phyloP scores from a whole-genome alignment of 2,888 invertebrate species.

The Papilio gigon region DNA sequence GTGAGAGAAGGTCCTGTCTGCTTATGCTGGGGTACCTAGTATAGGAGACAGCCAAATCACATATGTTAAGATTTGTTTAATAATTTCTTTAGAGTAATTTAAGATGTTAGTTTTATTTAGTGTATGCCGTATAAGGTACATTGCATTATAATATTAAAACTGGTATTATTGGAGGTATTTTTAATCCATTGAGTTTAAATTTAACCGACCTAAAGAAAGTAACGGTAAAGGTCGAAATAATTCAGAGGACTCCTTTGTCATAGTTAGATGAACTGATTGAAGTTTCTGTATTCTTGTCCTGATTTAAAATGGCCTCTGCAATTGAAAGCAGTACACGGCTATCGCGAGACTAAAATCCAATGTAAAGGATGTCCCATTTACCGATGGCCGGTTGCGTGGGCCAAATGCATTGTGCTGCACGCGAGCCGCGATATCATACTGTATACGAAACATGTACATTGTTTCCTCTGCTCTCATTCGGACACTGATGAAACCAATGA shows the following conservation, averaged over 20 bases:
- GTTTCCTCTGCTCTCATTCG: constrained; percentile 24
- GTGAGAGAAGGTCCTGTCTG: too few relatives aligned
- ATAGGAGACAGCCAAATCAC: too few relatives aligned
- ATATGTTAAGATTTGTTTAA: too few relatives aligned
- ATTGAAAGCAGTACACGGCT: constrained; percentile 16
- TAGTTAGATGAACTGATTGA: neutral
- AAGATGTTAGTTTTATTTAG: too few relatives aligned
- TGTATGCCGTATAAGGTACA: too few relatives aligned
- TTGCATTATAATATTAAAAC: too few relatives aligned
- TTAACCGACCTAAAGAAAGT: too few relatives aligned
- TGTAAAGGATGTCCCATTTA: constrained; percentile 36
- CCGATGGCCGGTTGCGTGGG: constrained; percentile 32
- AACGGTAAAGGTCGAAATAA: too few relatives aligned
- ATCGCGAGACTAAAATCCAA: constrained; percentile 11
- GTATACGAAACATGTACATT: constrained; percentile 17
- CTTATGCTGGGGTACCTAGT: too few relatives aligned
- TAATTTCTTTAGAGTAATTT: too few relatives aligned
- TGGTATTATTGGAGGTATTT: too few relatives aligned
- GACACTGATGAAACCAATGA: constrained; percentile 7
- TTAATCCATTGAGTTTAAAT: too few relatives aligned
- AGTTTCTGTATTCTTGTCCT: neutral
- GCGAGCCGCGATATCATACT: constrained; percentile 13
- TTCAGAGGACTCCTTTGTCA: neutral
- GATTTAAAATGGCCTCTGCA: constrained; percentile 16
- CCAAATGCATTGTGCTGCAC: constrained; percentile 36